Base-by-base conservation (phyloP, 2,113 vertebrate genomes). In the Tiliqua scincoides region DNA sequence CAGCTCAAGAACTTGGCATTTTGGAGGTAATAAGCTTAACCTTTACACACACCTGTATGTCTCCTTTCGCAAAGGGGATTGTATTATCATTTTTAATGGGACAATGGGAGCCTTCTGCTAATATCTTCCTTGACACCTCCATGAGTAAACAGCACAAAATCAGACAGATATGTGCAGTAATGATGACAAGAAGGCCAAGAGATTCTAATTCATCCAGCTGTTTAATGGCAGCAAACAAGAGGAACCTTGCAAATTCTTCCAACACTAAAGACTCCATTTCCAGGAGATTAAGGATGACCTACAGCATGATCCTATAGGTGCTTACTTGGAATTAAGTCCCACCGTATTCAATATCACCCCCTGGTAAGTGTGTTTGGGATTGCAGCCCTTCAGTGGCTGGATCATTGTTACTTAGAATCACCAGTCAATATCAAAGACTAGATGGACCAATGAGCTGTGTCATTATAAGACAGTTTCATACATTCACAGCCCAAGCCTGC, bases 1-100 rank as follows among this genome's bases (percentile, higher is more conserved):
- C 21, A 81, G 74, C 37, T 82, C 54, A n/a, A 73, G 35, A 61
- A 48, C 84, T 12, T 90, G 85, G 84, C 63, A 89, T 37, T 77
- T 76, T 84, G 43, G 25, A 70, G 65, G 83, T 84, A 90, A 17
- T 90, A 61, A 87, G 65, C 15, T 75, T 89, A 91, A 37, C 82
- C 68, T 89, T 91, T 86, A 63, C 86, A 9, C 27, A 65, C 21
- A 7, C 35, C 23, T 25, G 23, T 59, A 73, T 21, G 23, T 57
- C 18, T 72, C 30, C 70, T 67, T 54, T 67, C 43, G 35, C 35
- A 80, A 68, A 75, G 52, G 7, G 61, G 61, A 61, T 40, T 75
- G 37, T 32, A 61, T 85, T 88, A 85, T 80, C 70, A 80, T 25
- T 61, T 48, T 68, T 74, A 80, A 32, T 88, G 68, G 77, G 35